Evolutionary conservation across 2,888 invertebrate genomes (phyloP).

Genomic region (Halocaridina rubra): DNA sequence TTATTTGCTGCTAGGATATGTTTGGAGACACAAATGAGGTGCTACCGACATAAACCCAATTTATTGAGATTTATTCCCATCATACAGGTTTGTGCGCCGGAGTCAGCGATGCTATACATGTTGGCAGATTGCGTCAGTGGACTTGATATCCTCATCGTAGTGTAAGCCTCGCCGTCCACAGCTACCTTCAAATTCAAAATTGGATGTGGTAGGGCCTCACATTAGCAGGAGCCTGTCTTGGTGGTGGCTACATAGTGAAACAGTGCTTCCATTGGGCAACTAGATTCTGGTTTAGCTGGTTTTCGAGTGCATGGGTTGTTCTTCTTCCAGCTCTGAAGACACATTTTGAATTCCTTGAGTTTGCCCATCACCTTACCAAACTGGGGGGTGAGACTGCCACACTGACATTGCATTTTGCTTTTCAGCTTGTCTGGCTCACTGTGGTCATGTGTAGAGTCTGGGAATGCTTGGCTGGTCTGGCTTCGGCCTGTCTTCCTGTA

Average conservation of each 20-base stretch:
- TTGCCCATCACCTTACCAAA: constrained; percentile 28
- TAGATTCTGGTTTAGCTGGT: neutral
- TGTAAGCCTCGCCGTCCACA: constrained; percentile 15
- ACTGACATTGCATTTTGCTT: neutral
- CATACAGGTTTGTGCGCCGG: constrained; percentile 10
- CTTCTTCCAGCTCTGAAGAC: constrained; percentile 17
- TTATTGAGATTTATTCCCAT: neutral
- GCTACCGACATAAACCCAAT: neutral
- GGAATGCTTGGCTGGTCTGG: neutral
- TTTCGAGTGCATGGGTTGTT: neutral
- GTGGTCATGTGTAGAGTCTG: neutral
- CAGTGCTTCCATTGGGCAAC: neutral
- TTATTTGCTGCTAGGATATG: no score
- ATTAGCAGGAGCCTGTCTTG: neutral
- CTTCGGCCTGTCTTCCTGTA: neutral
- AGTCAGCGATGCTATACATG: neutral
- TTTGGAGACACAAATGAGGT: no score
- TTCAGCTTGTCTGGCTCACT: constrained; percentile 17
- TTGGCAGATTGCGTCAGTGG: neutral
- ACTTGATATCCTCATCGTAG: neutral
- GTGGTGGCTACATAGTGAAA: neutral
- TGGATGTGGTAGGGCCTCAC: constrained; percentile 10
- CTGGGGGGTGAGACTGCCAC: constrained; percentile 1
- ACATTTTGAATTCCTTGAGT: constrained; percentile 9
- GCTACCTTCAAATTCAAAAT: neutral